Evolutionary conservation across 2,888 invertebrate genomes (phyloP).

Genomic region (Hedychridium roseum): DNA sequence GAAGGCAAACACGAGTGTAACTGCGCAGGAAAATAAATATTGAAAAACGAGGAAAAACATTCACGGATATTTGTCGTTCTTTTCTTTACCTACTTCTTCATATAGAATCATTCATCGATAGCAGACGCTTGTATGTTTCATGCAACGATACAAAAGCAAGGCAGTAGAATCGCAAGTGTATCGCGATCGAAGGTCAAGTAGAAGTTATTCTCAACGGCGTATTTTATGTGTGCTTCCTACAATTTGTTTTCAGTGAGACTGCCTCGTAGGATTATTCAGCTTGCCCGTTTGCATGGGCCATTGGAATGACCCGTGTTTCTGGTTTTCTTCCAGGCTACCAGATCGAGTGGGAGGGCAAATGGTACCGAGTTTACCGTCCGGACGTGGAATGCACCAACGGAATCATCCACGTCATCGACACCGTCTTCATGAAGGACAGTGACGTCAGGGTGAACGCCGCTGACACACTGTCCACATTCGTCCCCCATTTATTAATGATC

Average conservation of each 20-base stretch:
- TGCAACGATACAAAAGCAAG: too few relatives aligned
- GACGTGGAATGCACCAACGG: constrained; percentile 97
- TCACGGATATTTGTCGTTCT: background rate
- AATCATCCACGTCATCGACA: constrained; percentile 92
- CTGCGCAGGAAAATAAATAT: background rate
- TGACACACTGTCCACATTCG: constrained; percentile 56
- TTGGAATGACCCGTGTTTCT: too few relatives aligned
- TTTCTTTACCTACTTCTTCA: background rate
- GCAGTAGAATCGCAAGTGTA: too few relatives aligned
- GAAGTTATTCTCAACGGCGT: too few relatives aligned
- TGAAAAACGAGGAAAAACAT: background rate
- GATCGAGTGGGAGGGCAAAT: constrained; percentile 84
- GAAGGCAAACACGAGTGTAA: background rate
- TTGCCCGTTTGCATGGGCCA: too few relatives aligned
- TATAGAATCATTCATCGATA: constrained; percentile 11
- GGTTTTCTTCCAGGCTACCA: constrained; percentile 74
- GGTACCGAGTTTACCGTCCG: constrained; percentile 86
- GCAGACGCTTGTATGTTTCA: too few relatives aligned
- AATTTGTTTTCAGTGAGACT: too few relatives aligned
- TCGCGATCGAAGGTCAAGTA: too few relatives aligned
- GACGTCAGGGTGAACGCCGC: constrained; percentile 78
- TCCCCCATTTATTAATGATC: constrained; percentile 61
- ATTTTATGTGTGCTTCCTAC: too few relatives aligned
- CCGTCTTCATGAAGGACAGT: constrained; percentile 82
- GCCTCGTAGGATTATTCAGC: too few relatives aligned